Evolutionary conservation across 2,113 vertebrate species (phyloP), one percentile per base, ranked within the genome.

Genomic region (Varanus komodoensis): DNA sequence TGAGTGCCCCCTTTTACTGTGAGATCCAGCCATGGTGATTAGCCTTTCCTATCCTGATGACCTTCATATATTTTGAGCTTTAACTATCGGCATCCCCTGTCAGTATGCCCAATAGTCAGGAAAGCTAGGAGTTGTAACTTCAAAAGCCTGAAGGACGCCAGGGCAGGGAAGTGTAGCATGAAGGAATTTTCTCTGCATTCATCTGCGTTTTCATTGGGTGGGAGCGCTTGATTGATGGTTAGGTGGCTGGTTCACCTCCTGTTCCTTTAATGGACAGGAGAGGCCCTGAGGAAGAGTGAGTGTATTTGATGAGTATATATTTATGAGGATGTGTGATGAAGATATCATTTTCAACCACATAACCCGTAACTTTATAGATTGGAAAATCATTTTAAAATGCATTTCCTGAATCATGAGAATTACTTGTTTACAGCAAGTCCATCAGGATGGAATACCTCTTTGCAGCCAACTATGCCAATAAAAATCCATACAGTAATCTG

Each of bases 331-430:
- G 48, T 78, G 7, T 15, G 48, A 85, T 69, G 64, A 54, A 89
- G 82, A 78, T 69, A 85, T 68, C 44, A 54, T 89, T 89, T 85
- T 67, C 82, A 85, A 52, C 61, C 75, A 85, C 57, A 67, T 68
- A 78, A 54, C 73, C 21, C 32, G 87, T 25, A 25, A 81, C 88
- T 85, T 69, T 79, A 44, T 79, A 80, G 74, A 85, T 44, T 79
- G 48, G 48, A 61, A 85, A 85, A 85, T 25, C 11, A 54, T 79
- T 89, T 85, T 57, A 79, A 89, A 68, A 69, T 74, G 48, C 61
- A 79, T 85, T 89, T 89, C 74, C 82, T 71, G 82, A 89, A 85
- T 71, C 61, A 69, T 32, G 64, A 89, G 44, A 68, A 38, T 79
- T 21, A 85, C 82, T 32, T 79, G 64, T 29, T 89, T 71, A 69